phyloP scores from a whole-genome alignment of 2,797 vertebrate genomes.

The Loriculus beryllinus region DNA sequence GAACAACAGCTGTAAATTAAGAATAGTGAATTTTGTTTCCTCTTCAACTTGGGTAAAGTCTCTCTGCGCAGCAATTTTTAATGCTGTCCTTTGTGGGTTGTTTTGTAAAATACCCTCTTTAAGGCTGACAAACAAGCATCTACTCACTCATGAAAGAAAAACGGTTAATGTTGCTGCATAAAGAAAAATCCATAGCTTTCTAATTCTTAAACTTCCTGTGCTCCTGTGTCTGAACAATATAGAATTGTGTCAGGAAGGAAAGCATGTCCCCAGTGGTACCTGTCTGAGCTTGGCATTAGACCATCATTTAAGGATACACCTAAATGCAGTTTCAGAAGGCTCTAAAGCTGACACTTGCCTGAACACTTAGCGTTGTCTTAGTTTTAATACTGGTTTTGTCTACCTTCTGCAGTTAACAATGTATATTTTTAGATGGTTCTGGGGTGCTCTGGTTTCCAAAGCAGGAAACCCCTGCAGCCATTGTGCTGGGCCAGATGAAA shows the following conservation, averaged over 20 bases:
- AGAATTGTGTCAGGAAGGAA: slow-evolving; percentile 10
- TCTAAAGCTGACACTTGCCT: slow-evolving; percentile 12
- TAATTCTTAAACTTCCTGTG: slow-evolving; percentile 10
- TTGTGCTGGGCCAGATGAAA: not conserved
- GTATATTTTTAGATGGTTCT: slow-evolving; percentile 12
- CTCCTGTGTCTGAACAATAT: not conserved
- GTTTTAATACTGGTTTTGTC: slow-evolving; percentile 31
- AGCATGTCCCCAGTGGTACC: slow-evolving; percentile 54
- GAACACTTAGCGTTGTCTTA: not conserved
- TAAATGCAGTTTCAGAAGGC: slow-evolving; percentile 7
- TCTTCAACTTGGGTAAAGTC: not conserved
- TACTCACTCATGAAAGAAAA: not conserved
- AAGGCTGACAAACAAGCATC: not conserved
- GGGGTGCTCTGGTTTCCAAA: slow-evolving; percentile 50
- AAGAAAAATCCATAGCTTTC: not conserved
- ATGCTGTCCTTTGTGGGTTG: not conserved
- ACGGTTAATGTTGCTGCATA: not conserved
- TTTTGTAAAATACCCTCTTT: not conserved
- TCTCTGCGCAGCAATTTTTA: not conserved
- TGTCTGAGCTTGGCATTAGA: slow-evolving; percentile 24
- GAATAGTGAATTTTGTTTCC: not conserved
- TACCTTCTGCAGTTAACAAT: slow-evolving; percentile 29
- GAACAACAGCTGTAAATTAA: not conserved
- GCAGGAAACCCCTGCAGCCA: slow-evolving; percentile 40
- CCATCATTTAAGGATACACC: not conserved